A percentile compares a stretch with the other conserved stretches of the same genome.
phyloP scores from a whole-genome alignment of 1,140 invertebrate species.

The Goniozus legneri region DNA sequence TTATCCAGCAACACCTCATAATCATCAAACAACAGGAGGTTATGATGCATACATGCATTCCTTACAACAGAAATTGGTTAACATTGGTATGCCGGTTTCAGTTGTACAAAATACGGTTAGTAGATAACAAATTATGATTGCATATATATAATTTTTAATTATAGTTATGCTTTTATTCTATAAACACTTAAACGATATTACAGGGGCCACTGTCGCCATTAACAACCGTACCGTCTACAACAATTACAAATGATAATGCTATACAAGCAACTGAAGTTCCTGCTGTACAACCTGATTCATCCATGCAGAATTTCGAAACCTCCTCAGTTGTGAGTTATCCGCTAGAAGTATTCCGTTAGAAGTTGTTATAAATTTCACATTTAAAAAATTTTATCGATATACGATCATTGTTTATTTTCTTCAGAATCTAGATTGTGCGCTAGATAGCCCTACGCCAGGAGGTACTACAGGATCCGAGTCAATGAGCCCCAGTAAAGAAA shows the following conservation, averaged over 20 bases:
- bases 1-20: slow-evolving; percentile 60
- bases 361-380: too few relatives aligned
- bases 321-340: slow-evolving; percentile 13
- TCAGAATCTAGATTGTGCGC: slow-evolving; percentile 29
- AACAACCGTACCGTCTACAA: slow-evolving; percentile 41
- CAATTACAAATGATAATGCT: neutral
- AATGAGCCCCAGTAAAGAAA: slow-evolving; percentile 50
- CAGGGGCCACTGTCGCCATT: slow-evolving; percentile 54
- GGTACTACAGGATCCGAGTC: slow-evolving; percentile 30
- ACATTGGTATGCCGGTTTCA: slow-evolving; percentile 48
- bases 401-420: slow-evolving; percentile 4
- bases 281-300: neutral
- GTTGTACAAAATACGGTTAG: slow-evolving; percentile 42
- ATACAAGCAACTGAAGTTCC: neutral
- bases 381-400: slow-evolving; percentile 5
- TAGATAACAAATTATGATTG: slow-evolving; percentile 12
- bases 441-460: slow-evolving; percentile 41
- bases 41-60: slow-evolving; percentile 60
- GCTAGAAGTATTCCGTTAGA: too few relatives aligned
- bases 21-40: slow-evolving; percentile 42
- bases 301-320: slow-evolving; percentile 1
- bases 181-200: slow-evolving; percentile 14
- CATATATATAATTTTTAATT: neutral
- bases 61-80: slow-evolving; percentile 60
- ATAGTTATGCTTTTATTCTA: neutral